Evolutionary conservation across 53 echinoderm and acorn worm genomes (phyloP), one percentile per base, ranked within the genome.

Genomic region (Apostichopus leukothele): DNA sequence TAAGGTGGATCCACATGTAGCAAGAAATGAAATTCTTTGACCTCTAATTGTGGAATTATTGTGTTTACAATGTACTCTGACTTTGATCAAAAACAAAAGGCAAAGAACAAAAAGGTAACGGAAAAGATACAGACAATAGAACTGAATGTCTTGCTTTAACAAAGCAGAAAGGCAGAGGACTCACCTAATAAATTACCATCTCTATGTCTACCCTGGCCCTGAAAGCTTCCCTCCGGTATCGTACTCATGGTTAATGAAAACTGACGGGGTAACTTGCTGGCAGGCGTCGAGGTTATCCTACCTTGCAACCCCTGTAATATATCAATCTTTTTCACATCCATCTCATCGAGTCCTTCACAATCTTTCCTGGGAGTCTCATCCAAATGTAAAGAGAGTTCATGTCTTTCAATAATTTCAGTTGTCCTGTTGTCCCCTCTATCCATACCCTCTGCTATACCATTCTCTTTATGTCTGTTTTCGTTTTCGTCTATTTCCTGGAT

Each of bases 121-220:
- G 39, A 39, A 39, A 39, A 3, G 0, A 39, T 39, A 39, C 2
- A 39, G 39, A 39, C 39, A 39, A 39, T 39, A 39, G 39, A 39
- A 39, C 39, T 39, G 39, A 39, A 39, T 39, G 2, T 39, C 2
- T 39, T 39, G 39, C 39, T 39, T 39, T 39, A 39, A 39, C 39
- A 39, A 39, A 1, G 39, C 39, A 3, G 2, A 1, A 57, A 57
- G 57, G 7, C 7, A 57, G 57, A 57, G 20, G 16, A 71, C 99
- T 90, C 67, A 99, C 99, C 96, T 68, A 99, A 88, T 74, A 81
- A 87, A 21, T 93, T 94, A 50, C 99, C 99, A 90, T 99, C 99
- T 76, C 91, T 89, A 84, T 99, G 99, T 88, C 83, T 93, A 60
- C 93, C 96, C 76, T 94, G 91, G 13, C 99, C 99, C 18, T 86